Evolutionary conservation across 2,888 invertebrate species (phyloP).

Genomic region (Chrysolina haemoptera): DNA sequence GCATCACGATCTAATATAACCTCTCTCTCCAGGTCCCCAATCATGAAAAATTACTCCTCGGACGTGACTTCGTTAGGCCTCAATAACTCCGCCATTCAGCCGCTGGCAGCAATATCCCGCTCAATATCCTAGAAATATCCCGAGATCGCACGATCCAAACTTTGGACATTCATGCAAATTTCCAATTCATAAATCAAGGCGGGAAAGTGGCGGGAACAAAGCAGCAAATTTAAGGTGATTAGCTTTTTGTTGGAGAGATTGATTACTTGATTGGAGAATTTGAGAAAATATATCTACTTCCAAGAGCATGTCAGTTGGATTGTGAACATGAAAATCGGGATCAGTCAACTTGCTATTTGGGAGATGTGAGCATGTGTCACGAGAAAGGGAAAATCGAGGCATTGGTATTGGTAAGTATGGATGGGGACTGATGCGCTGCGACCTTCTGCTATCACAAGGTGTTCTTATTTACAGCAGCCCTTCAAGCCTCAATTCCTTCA

Average conservation of each 20-base stretch:
- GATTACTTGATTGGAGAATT: too few species aligned
- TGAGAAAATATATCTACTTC: too few species aligned
- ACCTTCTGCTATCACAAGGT: too few species aligned
- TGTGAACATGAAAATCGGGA: too few species aligned
- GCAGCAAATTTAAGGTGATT: constrained; percentile 12
- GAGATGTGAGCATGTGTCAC: too few species aligned
- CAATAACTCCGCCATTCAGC: background rate
- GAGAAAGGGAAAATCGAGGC: too few species aligned
- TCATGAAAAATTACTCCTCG: background rate
- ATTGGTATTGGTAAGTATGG: too few species aligned
- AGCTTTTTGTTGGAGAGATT: constrained; percentile 18
- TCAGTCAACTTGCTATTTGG: too few species aligned
- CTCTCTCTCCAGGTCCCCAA: background rate
- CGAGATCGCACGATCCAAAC: background rate
- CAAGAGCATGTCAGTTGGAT: too few species aligned
- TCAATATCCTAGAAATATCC: background rate
- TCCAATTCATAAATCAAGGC: constrained; percentile 12
- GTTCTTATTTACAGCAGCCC: too few species aligned
- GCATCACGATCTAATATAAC: background rate
- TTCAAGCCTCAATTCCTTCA: too few species aligned
- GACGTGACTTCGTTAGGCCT: background rate
- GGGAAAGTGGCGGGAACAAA: background rate
- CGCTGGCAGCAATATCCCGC: background rate
- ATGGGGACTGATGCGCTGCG: too few species aligned
- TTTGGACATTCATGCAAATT: background rate